Evolutionary conservation across 2,888 invertebrate species (phyloP).

Genomic region (Hoplodrina blanda): DNA sequence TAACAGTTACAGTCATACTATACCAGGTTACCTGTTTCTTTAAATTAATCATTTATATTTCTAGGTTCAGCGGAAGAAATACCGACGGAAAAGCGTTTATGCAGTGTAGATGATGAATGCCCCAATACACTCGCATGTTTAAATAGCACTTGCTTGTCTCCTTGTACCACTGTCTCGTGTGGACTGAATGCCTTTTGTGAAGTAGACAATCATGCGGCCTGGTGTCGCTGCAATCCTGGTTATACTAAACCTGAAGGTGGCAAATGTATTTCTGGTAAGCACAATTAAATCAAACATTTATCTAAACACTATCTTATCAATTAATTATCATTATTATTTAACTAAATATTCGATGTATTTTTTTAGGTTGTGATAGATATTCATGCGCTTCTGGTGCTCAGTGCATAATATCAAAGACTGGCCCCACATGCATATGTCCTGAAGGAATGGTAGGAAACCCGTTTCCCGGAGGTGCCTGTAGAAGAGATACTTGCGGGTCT

Average conservation of each 20-base stretch:
- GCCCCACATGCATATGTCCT: conserved; percentile 96
- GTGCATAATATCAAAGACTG: conserved; percentile 95
- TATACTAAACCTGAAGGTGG: conserved; percentile 94
- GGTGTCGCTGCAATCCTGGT: conserved; percentile 96
- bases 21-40: background rate
- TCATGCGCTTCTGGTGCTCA: conserved; percentile 96
- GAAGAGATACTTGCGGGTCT: conserved; percentile 95
- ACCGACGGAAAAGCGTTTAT: conserved; percentile 92
- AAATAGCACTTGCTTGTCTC: conserved; percentile 95
- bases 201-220: conserved; percentile 96
- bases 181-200: conserved; percentile 96
- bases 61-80: conserved; percentile 80
- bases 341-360: conserved; percentile 3
- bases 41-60: conserved; percentile 31
- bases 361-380: conserved; percentile 93
- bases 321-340: background rate
- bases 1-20: too few relatives aligned
- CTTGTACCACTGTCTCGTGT: conserved; percentile 94
- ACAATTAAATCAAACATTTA: background rate
- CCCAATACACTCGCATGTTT: conserved; percentile 95
- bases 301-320: too few relatives aligned
- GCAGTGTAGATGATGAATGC: conserved; percentile 94
- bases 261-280: conserved; percentile 95
- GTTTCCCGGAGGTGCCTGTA: conserved; percentile 96
- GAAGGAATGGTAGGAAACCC: conserved; percentile 97